These are phyloP conservation scores for Capitulum mitella DNA, from an alignment of 2,888 invertebrate species.

Conservation along the genomic window DNA sequence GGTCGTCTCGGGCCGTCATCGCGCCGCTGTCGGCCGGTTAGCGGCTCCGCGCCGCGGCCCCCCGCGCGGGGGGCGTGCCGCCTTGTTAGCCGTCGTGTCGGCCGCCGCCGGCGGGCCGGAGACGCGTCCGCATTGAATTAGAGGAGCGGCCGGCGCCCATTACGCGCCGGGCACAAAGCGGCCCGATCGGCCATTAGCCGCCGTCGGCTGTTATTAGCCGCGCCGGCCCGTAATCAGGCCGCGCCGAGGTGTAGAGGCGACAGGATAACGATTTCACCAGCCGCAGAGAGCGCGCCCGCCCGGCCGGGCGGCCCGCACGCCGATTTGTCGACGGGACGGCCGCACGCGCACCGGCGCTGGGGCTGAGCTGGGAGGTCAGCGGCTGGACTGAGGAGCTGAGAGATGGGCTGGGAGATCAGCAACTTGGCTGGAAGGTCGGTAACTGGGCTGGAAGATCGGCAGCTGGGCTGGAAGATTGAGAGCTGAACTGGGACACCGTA, in stretches of 20 bases:
- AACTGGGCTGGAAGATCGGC: too few species aligned
- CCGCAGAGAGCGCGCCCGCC: background rate
- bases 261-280: background rate
- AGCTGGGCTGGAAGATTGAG: too few species aligned
- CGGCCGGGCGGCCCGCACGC: background rate
- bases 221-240: background rate
- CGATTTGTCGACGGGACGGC: background rate
- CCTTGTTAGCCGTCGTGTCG: slow-evolving; percentile 1
- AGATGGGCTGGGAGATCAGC: background rate
- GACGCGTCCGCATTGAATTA: slow-evolving; percentile 2
- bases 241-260: background rate
- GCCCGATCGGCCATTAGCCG: slow-evolving; percentile 16
- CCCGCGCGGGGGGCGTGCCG: background rate
- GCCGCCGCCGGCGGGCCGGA: background rate
- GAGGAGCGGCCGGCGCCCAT: background rate
- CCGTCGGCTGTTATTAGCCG: background rate
- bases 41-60: background rate
- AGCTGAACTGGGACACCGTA: too few species aligned
- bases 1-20: background rate
- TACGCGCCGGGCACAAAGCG: background rate
- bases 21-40: background rate
- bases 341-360: background rate
- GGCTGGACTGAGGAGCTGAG: background rate
- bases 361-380: background rate
- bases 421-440: too few species aligned